phyloP scores from a whole-genome alignment of 2,888 invertebrate genomes.

The Noctua janthe region DNA sequence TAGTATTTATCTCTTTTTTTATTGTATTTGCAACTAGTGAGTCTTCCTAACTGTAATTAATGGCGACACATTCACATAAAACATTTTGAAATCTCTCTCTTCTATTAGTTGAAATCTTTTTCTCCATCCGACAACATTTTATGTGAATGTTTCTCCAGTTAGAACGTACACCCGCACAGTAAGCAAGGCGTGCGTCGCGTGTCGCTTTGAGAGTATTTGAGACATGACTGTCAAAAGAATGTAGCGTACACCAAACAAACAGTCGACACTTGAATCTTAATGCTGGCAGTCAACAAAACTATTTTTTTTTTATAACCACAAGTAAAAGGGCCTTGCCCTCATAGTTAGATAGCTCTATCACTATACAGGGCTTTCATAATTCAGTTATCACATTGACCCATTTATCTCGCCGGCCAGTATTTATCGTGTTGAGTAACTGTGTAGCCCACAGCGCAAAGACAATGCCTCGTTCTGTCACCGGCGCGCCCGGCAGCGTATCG shows the following conservation, averaged over 20 bases:
- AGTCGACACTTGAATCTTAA: not conserved
- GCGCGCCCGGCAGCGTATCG: slow-evolving; percentile 13
- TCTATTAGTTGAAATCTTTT: not conserved
- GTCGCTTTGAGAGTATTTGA: not conserved
- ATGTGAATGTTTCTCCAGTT: not conserved
- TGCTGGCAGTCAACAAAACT: not conserved
- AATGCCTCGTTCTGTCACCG: slow-evolving; percentile 36
- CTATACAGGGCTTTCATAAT: slow-evolving; percentile 51
- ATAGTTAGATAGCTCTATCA: slow-evolving; percentile 37
- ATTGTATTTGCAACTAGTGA: not conserved
- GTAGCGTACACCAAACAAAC: not conserved
- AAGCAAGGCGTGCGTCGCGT: too few relatives aligned
- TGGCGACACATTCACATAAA: not conserved
- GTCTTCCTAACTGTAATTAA: not conserved
- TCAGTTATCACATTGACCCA: slow-evolving; percentile 54
- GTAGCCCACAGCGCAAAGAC: slow-evolving; percentile 45
- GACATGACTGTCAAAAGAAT: not conserved
- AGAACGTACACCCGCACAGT: not conserved
- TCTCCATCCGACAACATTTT: not conserved
- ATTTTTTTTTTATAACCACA: not conserved
- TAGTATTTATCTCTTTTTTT: not conserved
- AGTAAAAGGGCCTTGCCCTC: slow-evolving; percentile 28
- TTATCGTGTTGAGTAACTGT: slow-evolving; percentile 28
- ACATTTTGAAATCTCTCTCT: not conserved
- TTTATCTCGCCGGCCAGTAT: slow-evolving; percentile 48